phyloP scores from a whole-genome alignment of 2,113 vertebrate genomes.

The Tetrax tetrax region DNA sequence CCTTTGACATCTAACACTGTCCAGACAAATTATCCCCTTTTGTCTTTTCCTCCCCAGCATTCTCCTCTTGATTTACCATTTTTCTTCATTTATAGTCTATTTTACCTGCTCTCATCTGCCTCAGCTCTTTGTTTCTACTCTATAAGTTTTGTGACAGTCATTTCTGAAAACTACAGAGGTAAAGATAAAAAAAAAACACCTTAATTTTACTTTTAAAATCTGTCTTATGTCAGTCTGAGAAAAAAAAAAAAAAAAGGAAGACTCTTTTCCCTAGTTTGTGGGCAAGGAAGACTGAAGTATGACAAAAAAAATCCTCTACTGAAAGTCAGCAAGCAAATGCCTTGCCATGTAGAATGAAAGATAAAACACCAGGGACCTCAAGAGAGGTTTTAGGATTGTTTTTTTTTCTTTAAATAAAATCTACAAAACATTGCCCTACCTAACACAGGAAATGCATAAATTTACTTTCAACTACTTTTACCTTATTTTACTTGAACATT shows the following conservation, averaged over 20 bases:
- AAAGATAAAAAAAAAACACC: fast-evolving
- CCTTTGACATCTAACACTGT: background rate
- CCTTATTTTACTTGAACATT: background rate
- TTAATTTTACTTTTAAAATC: background rate
- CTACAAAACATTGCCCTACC: background rate
- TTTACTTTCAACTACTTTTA: background rate
- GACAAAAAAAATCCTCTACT: background rate
- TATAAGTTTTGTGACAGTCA: background rate
- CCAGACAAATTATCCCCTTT: background rate
- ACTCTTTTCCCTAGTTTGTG: background rate
- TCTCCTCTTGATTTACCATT: background rate
- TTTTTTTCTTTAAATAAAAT: no score
- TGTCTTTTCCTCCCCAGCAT: background rate
- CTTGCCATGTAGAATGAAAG: fast-evolving
- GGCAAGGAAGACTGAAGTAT: background rate
- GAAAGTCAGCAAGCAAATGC: background rate
- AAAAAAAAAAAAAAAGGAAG: background rate
- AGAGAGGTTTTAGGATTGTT: background rate
- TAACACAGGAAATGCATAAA: background rate
- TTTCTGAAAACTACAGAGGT: background rate
- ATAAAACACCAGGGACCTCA: background rate
- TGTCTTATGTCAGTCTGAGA: background rate
- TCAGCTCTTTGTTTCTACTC: background rate
- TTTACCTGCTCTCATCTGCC: background rate
- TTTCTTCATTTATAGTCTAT: background rate